These are phyloP conservation scores for Probaryconus sp. DNA, from an alignment of 1,140 invertebrate species.

Conservation along the genomic window DNA sequence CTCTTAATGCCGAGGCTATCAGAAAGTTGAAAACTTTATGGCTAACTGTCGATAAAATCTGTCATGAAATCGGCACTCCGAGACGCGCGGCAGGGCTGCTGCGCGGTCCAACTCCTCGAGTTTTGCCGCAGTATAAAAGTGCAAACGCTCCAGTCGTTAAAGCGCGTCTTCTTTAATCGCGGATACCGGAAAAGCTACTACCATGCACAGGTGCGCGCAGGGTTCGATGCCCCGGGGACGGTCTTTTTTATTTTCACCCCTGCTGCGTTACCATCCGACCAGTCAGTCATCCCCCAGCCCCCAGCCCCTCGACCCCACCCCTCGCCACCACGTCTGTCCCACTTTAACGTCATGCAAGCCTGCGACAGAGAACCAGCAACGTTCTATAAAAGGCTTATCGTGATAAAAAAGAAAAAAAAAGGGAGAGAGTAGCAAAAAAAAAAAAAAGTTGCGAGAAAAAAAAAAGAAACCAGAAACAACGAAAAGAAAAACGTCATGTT, in stretches of 20 bases:
- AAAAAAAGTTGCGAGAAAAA: slow-evolving; percentile 23
- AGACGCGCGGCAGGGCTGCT: not conserved
- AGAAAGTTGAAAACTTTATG: not conserved
- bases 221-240: slow-evolving; percentile 59
- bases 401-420: slow-evolving; percentile 42
- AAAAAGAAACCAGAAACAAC: not conserved
- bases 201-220: slow-evolving; percentile 57
- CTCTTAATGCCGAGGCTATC: not conserved
- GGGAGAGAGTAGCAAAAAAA: not conserved
- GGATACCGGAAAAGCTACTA: slow-evolving; percentile 38
- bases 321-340: too few relatives aligned
- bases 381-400: slow-evolving; percentile 58
- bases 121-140: not conserved
- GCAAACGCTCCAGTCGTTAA: slow-evolving; percentile 39
- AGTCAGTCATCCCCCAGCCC: slow-evolving; percentile 7
- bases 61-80: not conserved
- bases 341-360: slow-evolving; percentile 30
- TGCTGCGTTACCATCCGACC: slow-evolving; percentile 45
- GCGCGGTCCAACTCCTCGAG: not conserved
- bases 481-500: slow-evolving; percentile 44
- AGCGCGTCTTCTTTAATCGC: slow-evolving; percentile 59
- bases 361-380: slow-evolving; percentile 43
- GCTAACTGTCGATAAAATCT: not conserved
- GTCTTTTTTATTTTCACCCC: slow-evolving; percentile 59
- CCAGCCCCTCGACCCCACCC: too few relatives aligned